phyloP scores from a whole-genome alignment of 2,888 invertebrate species.

The Drosophila algonquin region DNA sequence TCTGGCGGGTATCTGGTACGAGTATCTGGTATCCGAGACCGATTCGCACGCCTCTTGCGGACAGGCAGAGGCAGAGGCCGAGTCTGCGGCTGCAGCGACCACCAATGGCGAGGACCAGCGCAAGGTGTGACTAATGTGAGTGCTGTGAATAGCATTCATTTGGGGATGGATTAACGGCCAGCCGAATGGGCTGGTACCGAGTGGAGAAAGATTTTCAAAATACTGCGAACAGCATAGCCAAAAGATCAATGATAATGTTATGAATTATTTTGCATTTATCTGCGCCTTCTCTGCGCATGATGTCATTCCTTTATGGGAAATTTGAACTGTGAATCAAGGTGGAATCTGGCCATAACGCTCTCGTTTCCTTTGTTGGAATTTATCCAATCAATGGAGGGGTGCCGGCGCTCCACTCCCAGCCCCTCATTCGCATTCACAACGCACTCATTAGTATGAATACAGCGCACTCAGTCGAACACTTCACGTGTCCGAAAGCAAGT shows the following conservation, averaged over 20 bases:
- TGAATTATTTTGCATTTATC: too few species aligned
- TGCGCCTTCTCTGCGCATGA: background rate
- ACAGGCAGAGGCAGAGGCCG: too few species aligned
- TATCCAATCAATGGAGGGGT: background rate
- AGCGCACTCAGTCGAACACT: conserved; percentile 39
- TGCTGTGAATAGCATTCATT: conserved; percentile 42
- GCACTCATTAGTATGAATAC: conserved; percentile 13
- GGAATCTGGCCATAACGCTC: background rate
- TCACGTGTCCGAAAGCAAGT: conserved; percentile 41
- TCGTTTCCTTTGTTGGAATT: background rate
- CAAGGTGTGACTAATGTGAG: conserved; percentile 45
- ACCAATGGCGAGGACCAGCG: conserved; percentile 58
- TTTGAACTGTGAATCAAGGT: background rate
- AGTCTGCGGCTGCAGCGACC: conserved; percentile 35
- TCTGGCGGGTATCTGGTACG: conserved; percentile 52
- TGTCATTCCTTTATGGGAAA: background rate
- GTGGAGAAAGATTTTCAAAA: background rate
- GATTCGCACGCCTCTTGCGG: background rate
- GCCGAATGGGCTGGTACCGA: background rate
- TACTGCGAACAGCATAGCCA: background rate
- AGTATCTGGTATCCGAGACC: background rate
- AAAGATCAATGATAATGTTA: background rate
- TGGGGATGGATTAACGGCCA: conserved; percentile 1
- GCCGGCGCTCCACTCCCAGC: background rate
- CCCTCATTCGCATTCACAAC: background rate